Evolutionary conservation across 92 coral and sea anemone species (phyloP).

Genomic region (Metridium senile): DNA sequence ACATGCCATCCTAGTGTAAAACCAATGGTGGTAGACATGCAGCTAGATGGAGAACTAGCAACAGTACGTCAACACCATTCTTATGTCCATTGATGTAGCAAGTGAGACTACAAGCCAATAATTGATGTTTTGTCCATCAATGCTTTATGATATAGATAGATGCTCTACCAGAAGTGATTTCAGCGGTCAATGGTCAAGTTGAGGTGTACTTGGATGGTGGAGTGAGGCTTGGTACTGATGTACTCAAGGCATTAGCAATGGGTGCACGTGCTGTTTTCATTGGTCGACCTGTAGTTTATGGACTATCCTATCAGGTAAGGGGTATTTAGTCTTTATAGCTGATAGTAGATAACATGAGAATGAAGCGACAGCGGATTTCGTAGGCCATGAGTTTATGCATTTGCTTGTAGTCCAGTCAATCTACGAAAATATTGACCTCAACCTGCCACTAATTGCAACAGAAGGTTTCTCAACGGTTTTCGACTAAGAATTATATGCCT

Average conservation of each 20-base stretch:
- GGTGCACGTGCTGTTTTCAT: constrained; percentile 85
- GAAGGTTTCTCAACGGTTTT: no score
- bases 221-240: constrained; percentile 40
- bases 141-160: constrained; percentile 14
- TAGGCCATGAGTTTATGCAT: background rate
- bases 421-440: no score
- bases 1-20: no score
- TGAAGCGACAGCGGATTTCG: background rate
- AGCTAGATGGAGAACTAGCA: no score
- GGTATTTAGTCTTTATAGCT: background rate
- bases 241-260: constrained; percentile 53
- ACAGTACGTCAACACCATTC: no score
- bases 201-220: constrained; percentile 44
- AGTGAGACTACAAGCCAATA: no score
- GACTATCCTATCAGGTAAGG: constrained; percentile 77
- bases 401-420: no score
- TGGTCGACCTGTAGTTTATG: constrained; percentile 82
- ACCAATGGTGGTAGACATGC: no score
- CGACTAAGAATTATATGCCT: no score
- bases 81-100: no score
- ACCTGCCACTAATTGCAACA: no score
- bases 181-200: constrained; percentile 35
- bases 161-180: constrained; percentile 36
- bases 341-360: background rate
- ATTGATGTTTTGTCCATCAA: background rate